Evolutionary conservation across 2,113 vertebrate species (phyloP), one percentile per base, ranked within the genome.

Genomic region (Bucco capensis): DNA sequence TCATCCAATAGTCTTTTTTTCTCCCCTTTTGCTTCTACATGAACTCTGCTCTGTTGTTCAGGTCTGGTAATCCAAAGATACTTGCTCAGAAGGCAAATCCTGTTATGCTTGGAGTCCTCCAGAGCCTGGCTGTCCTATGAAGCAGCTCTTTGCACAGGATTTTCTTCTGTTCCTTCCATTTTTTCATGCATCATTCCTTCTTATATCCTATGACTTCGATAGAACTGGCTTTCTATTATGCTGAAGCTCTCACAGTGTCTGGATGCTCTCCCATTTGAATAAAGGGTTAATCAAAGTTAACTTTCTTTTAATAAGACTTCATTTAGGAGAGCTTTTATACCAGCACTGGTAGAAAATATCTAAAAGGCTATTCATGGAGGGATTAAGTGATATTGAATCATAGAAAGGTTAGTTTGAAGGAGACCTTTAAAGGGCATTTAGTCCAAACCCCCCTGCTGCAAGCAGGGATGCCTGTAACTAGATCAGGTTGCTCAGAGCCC

Each of bases 21-120:
- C 17, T 6, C 23, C 14, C 7, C 24, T 67, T 62, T 83, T 49
- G 90, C 37, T 92, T 81, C 73, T 84, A 19, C 57, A 13, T 82
- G 73, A 84, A 53, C 77, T 93, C 65, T 72, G 38, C 82, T 89
- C 33, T 44, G 54, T 86, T 90, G 74, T 90, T 95, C 73, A 65
- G 66, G 62, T 88, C 80, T 90, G 37, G 49, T 78, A 90, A 89
- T 86, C 73, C 74, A 82, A 86, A 84, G 78, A 50, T 93, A 84
- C 81, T 82, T 93, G 65, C 84, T 92, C 86, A 85, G 66, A 93
- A 91, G 66, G 86, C 73, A 86, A 86, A 92, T 90, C 61, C 83
- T 92, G 85, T 93, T 93, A 88, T 64, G 73, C 76, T 74, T 93
- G 83, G 94, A 90, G 73, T 81, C 70, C 24, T 92, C 73, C 81